Conservation (phyloP, 2,113 vertebrate species). For the Turdus rufiventris region DNA sequence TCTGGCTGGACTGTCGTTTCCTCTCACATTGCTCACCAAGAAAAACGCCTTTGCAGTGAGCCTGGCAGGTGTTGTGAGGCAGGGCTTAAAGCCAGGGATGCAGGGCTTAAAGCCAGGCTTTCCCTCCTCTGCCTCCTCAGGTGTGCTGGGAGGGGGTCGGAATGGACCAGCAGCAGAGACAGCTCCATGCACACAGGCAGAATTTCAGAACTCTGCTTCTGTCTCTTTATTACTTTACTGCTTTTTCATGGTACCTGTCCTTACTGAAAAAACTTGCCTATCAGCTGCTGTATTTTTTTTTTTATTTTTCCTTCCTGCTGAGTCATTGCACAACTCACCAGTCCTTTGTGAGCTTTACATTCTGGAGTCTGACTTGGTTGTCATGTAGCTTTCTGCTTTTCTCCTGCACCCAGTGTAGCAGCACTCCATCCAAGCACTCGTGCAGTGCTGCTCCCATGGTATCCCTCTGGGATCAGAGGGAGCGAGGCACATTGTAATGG, state of each 20-base stretch:
- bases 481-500: neutral
- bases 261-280: neutral
- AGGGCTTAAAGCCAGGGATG: neutral
- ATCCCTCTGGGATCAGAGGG: neutral
- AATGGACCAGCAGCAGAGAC: neutral
- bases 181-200: neutral
- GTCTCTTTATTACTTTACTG: neutral
- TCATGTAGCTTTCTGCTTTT: neutral
- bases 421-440: neutral
- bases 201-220: neutral
- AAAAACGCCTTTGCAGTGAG: neutral
- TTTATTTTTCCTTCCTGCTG: neutral
- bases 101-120: neutral
- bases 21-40: neutral
- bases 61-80: neutral
- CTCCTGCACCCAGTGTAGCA: neutral
- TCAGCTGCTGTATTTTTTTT: neutral
- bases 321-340: slow-evolving; percentile 30
- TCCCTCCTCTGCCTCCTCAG: neutral
- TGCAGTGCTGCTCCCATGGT: neutral
- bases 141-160: neutral
- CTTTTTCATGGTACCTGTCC: neutral
- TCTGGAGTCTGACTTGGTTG: neutral
- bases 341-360: neutral
- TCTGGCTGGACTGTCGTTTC: neutral